These are phyloP conservation scores for Eubasilissa regina DNA, from an alignment of 1,140 invertebrate genomes.

Conservation along the genomic window DNA sequence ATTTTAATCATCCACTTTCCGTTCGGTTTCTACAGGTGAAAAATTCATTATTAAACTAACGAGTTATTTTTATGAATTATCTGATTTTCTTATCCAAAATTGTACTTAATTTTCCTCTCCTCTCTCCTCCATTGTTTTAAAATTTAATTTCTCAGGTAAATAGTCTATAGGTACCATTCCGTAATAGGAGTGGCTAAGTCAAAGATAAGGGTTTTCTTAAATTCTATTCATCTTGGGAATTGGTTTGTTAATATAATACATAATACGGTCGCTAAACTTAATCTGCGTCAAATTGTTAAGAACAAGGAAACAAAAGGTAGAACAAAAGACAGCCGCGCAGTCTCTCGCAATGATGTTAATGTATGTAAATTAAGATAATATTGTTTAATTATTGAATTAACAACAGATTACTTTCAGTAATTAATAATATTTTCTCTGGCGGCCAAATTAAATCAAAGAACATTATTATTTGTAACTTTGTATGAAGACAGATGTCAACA, in stretches of 20 bases:
- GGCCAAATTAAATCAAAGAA: too few relatives aligned
- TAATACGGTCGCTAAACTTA: slow-evolving; percentile 36
- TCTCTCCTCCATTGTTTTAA: neutral
- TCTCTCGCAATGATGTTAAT: neutral
- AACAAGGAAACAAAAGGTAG: slow-evolving; percentile 2
- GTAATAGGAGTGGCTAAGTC: neutral
- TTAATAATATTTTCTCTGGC: too few relatives aligned
- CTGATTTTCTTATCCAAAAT: neutral
- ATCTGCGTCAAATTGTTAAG: slow-evolving; percentile 37
- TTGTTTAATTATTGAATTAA: slow-evolving; percentile 1
- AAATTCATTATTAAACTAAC: neutral
- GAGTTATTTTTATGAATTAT: neutral
- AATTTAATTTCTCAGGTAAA: slow-evolving; percentile 16
- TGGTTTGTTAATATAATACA: slow-evolving; percentile 38
- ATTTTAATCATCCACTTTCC: too few relatives aligned
- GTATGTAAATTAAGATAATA: slow-evolving; percentile 2
- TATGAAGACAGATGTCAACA: too few relatives aligned
- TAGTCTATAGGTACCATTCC: neutral
- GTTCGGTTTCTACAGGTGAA: too few relatives aligned
- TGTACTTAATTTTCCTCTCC: neutral
- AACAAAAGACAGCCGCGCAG: neutral
- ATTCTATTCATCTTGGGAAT: slow-evolving; percentile 35
- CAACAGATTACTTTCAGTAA: too few relatives aligned
- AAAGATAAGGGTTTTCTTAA: slow-evolving; percentile 38
- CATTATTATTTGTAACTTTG: too few relatives aligned